phyloP scores from a whole-genome alignment of 2,113 vertebrate genomes.

The Diadophis punctatus region DNA sequence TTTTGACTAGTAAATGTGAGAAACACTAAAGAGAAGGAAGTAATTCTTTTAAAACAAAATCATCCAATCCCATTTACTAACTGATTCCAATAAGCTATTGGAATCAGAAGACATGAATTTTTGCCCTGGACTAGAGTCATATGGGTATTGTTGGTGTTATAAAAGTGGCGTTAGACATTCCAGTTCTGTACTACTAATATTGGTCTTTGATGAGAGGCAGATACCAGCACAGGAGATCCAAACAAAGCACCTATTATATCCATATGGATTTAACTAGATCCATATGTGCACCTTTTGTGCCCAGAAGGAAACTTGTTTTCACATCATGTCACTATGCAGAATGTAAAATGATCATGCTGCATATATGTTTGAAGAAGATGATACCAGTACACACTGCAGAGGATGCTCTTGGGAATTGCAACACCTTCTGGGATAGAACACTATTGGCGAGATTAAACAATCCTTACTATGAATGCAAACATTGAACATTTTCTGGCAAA shows the following conservation, averaged over 20 bases:
- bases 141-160: neutral
- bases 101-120: neutral
- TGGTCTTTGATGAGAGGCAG: slow-evolving; percentile 1
- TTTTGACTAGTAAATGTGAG: neutral
- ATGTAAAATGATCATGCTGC: slow-evolving; percentile 28
- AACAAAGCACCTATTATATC: neutral
- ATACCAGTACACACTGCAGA: slow-evolving; percentile 20
- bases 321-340: slow-evolving; percentile 20
- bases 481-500: neutral
- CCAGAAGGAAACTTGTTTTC: slow-evolving; percentile 29
- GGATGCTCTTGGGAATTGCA: neutral
- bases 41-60: neutral
- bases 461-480: no score
- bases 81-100: neutral
- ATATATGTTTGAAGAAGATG: slow-evolving; percentile 32
- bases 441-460: neutral
- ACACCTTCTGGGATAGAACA: neutral
- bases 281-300: neutral
- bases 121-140: neutral
- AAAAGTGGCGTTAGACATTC: slow-evolving; percentile 14
- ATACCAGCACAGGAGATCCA: neutral
- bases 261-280: slow-evolving; percentile 2
- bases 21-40: neutral
- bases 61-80: neutral
- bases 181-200: neutral